Percentiles rank a stretch among this genome's conserved stretches.
phyloP scores from a whole-genome alignment of 2,113 vertebrate genomes.

The Triplophysa dalaica region DNA sequence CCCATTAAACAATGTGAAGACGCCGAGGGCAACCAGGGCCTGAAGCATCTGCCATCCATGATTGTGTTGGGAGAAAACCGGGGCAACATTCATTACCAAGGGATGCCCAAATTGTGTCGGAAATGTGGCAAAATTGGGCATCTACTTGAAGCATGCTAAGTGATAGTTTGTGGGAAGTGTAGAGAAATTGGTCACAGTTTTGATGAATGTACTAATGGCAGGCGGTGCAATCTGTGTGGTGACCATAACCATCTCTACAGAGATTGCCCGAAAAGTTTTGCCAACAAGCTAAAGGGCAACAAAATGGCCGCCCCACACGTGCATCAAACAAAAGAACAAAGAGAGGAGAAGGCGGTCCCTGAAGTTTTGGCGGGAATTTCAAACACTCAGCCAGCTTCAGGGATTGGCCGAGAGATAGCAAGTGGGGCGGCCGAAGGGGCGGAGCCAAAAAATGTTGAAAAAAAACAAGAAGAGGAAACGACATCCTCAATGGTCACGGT shows the following conservation, averaged over 20 bases:
- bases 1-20: too few relatives aligned
- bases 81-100: neutral
- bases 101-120: neutral
- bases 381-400: neutral
- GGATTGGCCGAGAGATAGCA: neutral
- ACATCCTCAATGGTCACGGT: neutral
- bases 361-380: too few relatives aligned
- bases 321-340: too few relatives aligned
- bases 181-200: too few relatives aligned
- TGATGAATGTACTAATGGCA: conserved; percentile 2
- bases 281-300: conserved; percentile 17
- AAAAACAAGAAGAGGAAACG: neutral
- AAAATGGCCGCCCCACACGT: neutral
- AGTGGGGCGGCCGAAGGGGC: neutral
- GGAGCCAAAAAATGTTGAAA: neutral
- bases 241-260: too few relatives aligned
- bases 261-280: conserved; percentile 33
- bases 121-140: conserved; percentile 33
- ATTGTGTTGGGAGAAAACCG: conserved; percentile 3
- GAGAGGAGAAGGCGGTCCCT: neutral
- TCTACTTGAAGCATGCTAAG: neutral
- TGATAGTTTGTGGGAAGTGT: neutral
- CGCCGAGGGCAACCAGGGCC: neutral
- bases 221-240: conserved; percentile 33
- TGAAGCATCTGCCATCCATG: conserved; percentile 22